These are phyloP conservation scores for Sarotherodon lohbergeri DNA, from an alignment of 2,113 vertebrate genomes.

Conservation along the genomic window DNA sequence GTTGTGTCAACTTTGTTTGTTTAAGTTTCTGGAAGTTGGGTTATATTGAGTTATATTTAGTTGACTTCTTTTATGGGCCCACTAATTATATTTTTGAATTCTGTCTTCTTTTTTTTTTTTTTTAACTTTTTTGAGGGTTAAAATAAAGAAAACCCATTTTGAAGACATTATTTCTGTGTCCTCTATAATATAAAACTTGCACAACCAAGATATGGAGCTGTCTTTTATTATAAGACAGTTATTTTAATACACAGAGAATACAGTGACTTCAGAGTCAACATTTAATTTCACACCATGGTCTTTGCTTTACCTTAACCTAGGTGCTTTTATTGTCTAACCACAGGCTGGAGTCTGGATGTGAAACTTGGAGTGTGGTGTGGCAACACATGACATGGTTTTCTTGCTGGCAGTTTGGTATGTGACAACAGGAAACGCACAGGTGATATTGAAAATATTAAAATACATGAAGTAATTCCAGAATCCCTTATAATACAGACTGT, in stretches of 20 bases:
- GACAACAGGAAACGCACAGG: background rate
- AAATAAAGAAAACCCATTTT: background rate
- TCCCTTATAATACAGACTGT: background rate
- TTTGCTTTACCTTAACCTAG: background rate
- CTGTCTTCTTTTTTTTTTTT: background rate
- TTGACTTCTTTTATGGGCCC: background rate
- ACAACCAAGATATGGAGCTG: background rate
- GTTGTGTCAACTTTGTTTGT: background rate
- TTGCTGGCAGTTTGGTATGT: background rate
- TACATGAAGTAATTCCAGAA: background rate
- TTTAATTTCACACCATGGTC: background rate
- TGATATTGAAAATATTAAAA: rapidly evolving
- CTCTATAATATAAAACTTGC: background rate
- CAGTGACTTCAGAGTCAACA: rapidly evolving
- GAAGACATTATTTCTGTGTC: rapidly evolving
- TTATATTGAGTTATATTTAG: background rate
- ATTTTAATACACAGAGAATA: background rate
- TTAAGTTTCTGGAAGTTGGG: background rate
- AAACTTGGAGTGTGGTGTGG: background rate
- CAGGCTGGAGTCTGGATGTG: background rate
- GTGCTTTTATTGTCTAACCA: background rate
- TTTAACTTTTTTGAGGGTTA: background rate
- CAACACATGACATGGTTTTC: background rate
- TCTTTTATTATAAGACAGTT: rapidly evolving
- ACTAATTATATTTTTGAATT: background rate